Evolutionary conservation across 1,140 invertebrate genomes (phyloP), one percentile per base, ranked within the genome.

Genomic region (Zaprionus africanus): DNA sequence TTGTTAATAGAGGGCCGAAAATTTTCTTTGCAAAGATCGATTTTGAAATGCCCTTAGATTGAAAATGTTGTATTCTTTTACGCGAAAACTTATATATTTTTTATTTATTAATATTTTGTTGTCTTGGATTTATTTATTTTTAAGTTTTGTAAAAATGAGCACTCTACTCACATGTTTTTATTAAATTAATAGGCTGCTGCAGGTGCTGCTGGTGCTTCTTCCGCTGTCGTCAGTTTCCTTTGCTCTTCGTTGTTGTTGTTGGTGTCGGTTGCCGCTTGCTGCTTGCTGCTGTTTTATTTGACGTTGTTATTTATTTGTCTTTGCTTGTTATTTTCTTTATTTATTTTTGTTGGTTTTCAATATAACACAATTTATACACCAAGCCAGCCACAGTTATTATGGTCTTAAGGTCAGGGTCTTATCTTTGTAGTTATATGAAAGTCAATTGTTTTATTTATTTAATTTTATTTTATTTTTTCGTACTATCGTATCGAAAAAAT

Each of bases 1-100:
- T 43, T 43, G 41, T 7, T n/a, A 43, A 43, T 17, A 43, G 41
- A 43, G 6, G 41, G 41, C 41, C n/a, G 3, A 17, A 43, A 43
- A 41, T n/a, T 2, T 43, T 43, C 41, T 0, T 43, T 17, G 3
- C 6, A 43, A 43, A 17, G 41, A 43, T 43, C 41, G 41, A 43
- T 43, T 43, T 43, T 43, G 15, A 43, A 43, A 43, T 17, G 6
- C 41, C 41, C 41, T 43, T 43, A 43, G 38, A 41, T n/a, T 38
- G 36, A 38, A 38, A 38, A 38, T 6, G 13, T n/a, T 41, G 38
- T 7, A 17, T 17, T 7, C 5, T 43, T 43, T 43, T 7, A 43
- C n/a, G n/a, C n/a, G 41, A 43, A 43, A 43, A 43, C n/a, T 43
- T 43, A 43, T 41, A 17, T 43, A 43, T 43, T 43, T 43, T 43